A percentile compares a stretch with the other conserved stretches of the same genome.
Conservation (phyloP, 2,113 vertebrate genomes). For the Calypte anna region DNA sequence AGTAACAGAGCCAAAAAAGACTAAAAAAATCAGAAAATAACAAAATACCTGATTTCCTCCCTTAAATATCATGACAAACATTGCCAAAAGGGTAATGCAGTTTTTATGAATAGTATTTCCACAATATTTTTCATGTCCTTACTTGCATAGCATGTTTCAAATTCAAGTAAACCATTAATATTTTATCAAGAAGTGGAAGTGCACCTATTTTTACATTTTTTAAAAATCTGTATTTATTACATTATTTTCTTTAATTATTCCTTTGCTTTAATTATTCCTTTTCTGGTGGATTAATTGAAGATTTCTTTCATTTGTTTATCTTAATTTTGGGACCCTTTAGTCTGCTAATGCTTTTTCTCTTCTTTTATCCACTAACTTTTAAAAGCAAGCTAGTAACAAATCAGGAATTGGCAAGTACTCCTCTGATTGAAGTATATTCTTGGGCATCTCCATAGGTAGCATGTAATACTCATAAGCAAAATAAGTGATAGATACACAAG, state of each 20-base stretch:
- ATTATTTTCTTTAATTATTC: not conserved
- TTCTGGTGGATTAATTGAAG: not conserved
- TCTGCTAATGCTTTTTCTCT: not conserved
- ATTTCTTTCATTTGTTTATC: not conserved
- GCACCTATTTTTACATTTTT: not conserved
- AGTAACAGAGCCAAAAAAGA: constrained; percentile 32
- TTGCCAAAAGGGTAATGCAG: constrained; percentile 20
- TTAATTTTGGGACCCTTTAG: not conserved
- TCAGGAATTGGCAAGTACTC: not conserved
- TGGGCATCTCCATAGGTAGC: not conserved
- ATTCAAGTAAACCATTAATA: not conserved
- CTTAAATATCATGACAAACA: not conserved
- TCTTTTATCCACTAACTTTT: not conserved
- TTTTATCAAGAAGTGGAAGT: not conserved
- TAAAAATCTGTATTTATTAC: not conserved
- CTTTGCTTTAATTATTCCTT: not conserved
- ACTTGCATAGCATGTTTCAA: not conserved
- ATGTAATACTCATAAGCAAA: not conserved
- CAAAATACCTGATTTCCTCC: constrained; percentile 33
- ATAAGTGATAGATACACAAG: not conserved
- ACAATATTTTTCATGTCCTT: constrained; percentile 5
- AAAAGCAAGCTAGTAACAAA: not conserved
- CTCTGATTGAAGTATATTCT: not conserved
- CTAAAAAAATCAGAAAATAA: not conserved
- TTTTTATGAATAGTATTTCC: not conserved